phyloP scores from a whole-genome alignment of 2,888 invertebrate genomes.

The Calameuta idolon region DNA sequence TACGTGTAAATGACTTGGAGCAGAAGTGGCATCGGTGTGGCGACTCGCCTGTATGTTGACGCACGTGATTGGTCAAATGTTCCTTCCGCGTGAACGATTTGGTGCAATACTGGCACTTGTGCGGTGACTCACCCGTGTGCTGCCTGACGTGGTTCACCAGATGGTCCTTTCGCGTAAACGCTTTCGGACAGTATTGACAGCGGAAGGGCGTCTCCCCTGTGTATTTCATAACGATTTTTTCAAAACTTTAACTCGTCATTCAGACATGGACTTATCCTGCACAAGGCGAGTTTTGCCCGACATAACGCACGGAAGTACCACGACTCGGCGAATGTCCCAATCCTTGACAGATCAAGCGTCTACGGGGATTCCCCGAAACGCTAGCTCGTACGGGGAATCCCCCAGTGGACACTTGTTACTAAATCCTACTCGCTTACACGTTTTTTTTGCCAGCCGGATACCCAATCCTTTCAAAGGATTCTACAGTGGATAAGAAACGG shows the following conservation, averaged over 20 bases:
- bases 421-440: neutral
- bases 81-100: conserved; percentile 85
- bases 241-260: conserved; percentile 36
- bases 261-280: conserved; percentile 48
- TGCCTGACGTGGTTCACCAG: conserved; percentile 80
- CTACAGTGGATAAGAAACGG: neutral
- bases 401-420: neutral
- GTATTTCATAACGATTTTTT: conserved; percentile 29
- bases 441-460: neutral
- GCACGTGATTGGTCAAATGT: conserved; percentile 86
- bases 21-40: conserved; percentile 88
- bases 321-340: neutral
- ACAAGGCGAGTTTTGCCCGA: conserved; percentile 51
- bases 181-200: conserved; percentile 87
- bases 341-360: neutral
- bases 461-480: neutral
- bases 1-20: conserved; percentile 86
- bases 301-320: conserved; percentile 41
- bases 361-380: neutral
- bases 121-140: conserved; percentile 83
- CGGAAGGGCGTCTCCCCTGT: conserved; percentile 79
- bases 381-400: neutral
- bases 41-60: conserved; percentile 89
- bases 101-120: conserved; percentile 82
- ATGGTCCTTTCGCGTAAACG: conserved; percentile 87